These are phyloP conservation scores for Stigmatopora argus DNA, from an alignment of 2,113 vertebrate species.

Conservation along the genomic window DNA sequence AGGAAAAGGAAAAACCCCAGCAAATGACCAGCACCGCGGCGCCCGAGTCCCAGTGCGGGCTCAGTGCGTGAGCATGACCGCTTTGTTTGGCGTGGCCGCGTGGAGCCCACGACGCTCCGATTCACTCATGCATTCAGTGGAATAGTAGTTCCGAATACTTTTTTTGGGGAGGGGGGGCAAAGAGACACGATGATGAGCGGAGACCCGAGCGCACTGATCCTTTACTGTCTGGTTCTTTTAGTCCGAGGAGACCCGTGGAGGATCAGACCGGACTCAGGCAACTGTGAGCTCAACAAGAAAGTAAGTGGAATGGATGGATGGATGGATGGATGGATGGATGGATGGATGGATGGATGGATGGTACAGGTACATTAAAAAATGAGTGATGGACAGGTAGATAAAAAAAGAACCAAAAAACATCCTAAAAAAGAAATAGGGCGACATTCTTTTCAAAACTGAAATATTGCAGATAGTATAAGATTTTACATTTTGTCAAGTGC, in stretches of 20 bases:
- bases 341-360: background rate
- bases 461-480: too few species aligned
- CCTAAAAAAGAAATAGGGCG: too few species aligned
- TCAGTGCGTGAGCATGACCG: slow-evolving; percentile 36
- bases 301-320: slow-evolving; percentile 47
- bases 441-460: too few species aligned
- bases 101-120: slow-evolving; percentile 38
- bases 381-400: too few species aligned
- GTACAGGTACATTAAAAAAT: background rate
- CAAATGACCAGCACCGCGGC: slow-evolving; percentile 18
- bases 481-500: too few species aligned
- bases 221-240: slow-evolving; percentile 67
- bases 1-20: background rate
- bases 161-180: slow-evolving; percentile 9
- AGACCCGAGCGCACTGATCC: slow-evolving; percentile 64
- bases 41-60: slow-evolving; percentile 44
- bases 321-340: background rate
- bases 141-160: slow-evolving; percentile 2
- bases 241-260: slow-evolving; percentile 66
- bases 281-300: slow-evolving; percentile 71
- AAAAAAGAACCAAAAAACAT: too few species aligned
- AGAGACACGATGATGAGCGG: slow-evolving; percentile 70
- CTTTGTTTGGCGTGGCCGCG: slow-evolving; percentile 32
- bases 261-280: slow-evolving; percentile 54
- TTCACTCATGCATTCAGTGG: slow-evolving; percentile 18